Evolutionary conservation across 2,888 invertebrate genomes (phyloP), one percentile per base, ranked within the genome.

Genomic region (Erebia epiphron): DNA sequence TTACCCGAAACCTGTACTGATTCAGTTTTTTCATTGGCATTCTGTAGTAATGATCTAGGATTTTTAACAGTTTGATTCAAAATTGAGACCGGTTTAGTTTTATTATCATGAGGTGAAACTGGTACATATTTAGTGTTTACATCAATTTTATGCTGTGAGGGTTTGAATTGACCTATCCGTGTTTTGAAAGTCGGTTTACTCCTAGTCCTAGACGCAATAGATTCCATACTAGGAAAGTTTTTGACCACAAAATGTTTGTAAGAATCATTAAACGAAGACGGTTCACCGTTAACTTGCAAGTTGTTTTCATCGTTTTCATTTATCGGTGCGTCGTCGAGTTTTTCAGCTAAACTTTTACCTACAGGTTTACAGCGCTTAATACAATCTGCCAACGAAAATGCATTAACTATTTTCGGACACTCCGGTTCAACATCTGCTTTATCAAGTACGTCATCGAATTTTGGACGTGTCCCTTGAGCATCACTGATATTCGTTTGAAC

Each of bases 181-280:
- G 89, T 87, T 79, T 88, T 88, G 0, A 88, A 76, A 8, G 64
- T 62, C 4, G 66, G 68, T n/a, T 67, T 70, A 7, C 54, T 71
- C 0, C 50, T 52, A 35, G 67, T 72, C 14, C 65, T 68, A 1
- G 62, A 69, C 1, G 70, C 0, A 82, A 69, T 2, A 75, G 79
- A 72, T 0, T 65, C 65, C 0, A 49, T 46, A 0, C 56, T 66
- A 2, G 66, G 50, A 35, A 83, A 80, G 41, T 80, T 84, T 41
- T 79, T 82, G 9, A 79, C 83, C 0, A 90, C 82, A 50, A 90
- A 91, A 16, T 88, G 80, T 73, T 85, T 88, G 66, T 88, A 91
- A 0, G 88, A 78, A 68, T 91, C 90, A 7, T 86, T 86, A 75
- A 90, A 91, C 0, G 86, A 83, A 0, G 86, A 76, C 0, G 86